Percentiles rank a stretch among this genome's conserved stretches.
phyloP scores from a whole-genome alignment of 2,888 invertebrate genomes.

The Dichetophora obliterata region DNA sequence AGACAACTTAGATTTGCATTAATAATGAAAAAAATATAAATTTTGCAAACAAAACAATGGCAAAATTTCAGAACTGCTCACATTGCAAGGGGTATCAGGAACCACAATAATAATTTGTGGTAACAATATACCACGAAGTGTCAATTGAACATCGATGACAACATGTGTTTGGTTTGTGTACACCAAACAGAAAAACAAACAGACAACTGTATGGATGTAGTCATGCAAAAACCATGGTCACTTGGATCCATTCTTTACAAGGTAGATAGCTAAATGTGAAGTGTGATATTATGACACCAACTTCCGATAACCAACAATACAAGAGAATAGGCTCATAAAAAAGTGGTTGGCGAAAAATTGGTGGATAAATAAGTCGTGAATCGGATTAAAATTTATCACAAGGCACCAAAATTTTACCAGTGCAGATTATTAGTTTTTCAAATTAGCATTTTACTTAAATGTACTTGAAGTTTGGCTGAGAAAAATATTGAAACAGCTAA shows the following conservation, averaged over 20 bases:
- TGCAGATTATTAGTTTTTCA: no score
- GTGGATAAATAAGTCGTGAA: no score
- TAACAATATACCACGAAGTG: constrained; percentile 1
- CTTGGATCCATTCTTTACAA: not conserved
- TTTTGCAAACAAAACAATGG: not conserved
- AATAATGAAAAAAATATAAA: no score
- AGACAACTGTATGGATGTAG: not conserved
- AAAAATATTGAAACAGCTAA: no score
- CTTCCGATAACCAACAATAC: not conserved
- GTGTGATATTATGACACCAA: not conserved
- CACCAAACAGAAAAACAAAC: not conserved
- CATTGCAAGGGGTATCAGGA: not conserved
- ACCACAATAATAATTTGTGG: not conserved
- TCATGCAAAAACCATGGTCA: constrained; percentile 3
- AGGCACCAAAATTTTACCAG: no score
- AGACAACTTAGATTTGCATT: no score
- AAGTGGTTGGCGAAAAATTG: no score
- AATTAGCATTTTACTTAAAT: no score
- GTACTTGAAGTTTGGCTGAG: no score
- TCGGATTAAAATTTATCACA: no score
- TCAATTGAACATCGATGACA: constrained; percentile 30
- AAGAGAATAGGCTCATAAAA: not conserved
- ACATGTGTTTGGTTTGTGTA: constrained; percentile 35
- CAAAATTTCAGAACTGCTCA: not conserved
- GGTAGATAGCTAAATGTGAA: not conserved